Base-by-base conservation (phyloP, 2,888 invertebrate species). In the Sinopyrophorus schimmeli region DNA sequence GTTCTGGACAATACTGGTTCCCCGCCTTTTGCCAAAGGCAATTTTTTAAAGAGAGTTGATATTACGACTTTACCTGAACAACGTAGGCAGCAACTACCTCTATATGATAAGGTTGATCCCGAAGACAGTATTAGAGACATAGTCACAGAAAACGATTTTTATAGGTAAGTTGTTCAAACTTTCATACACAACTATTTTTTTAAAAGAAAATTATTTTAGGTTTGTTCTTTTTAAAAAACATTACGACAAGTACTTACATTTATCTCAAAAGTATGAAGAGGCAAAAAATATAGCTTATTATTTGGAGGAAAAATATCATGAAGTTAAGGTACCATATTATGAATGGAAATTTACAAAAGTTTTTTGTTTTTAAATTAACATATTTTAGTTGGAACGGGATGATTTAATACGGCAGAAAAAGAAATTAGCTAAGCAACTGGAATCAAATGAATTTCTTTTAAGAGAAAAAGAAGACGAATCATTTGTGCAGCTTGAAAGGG, bases 301-400 rank as follows among this genome's bases (percentile, higher is more conserved):
- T 65, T 68, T 82, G 57, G 81, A 82, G 62, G 81, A 82, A 59
- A 81, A 81, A 67, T 82, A 82, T 69, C 80, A 81, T 62, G 81
- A 82, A 72, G 77, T 81, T 58, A 81, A 81, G 78, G 81, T 81
- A 70, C 7, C n/a, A n/a, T n/a, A n/a, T n/a, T n/a, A n/a, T n/a
- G 27, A 6, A 27, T 27, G 27, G 9, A 20, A 20, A n/a, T n/a
- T n/a, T n/a, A n/a, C n/a, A n/a, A n/a, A 2, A 3, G 7, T 21
- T 21, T n/a, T n/a, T 21, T 21, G 21, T 21, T 21, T 21, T 7
- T 9, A 21, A 5, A 21, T 21, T 21, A 21, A 21, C 7, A 3
- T 32, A 32, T 67, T 64, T 9, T 64, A 81, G 80, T 78, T 76
- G 54, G 81, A 82, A 66, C 71, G 78, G 49, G 81, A 82, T 63